Base-by-base conservation (phyloP, 2,797 vertebrate genomes). In the Periophthalmus magnuspinnatus region DNA sequence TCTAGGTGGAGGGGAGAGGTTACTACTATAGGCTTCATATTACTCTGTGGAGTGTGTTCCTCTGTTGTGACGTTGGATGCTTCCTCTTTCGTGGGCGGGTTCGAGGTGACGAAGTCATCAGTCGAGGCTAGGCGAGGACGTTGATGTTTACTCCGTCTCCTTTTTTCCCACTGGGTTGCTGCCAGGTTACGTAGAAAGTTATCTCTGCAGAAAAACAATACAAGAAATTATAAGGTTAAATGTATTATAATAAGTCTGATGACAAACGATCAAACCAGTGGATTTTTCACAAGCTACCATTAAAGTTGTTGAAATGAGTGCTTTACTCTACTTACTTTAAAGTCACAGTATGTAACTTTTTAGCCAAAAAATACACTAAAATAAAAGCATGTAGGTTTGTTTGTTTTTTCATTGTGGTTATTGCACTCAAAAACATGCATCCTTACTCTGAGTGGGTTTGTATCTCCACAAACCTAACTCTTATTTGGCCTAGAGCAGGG, bases 151-250 rank as follows among this genome's bases (percentile, higher is more conserved):
- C 74, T 93, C 3, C 84, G 77, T 7, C 67, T 88, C 65, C 93
- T 96, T 68, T 95, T 96, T 81, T 96, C 95, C 81, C 93, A 93
- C 78, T 98, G 95, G 0, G 95, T 90, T 5, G 90, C 95, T 0
- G 93, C 96, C 74, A 99, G 89, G 79, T 88, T 95, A 78, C 95
- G 94, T 86, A 98, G 88, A 90, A 98, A 99, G 24, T 89, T 80
- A 83, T 92, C 94, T 97, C 97, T 99, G 84, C 0, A 68, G 84
- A 84, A 16, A 19, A 54, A 8, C 48, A 6, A 52, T 21, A 34
- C 38, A 19, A 28, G 3, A 21, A 54, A 13, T 28, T 17, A 16
- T 4, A 2, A 17, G 3, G 17, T 48, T n/a, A 50, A 65, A 50
- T 0, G 6, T 9, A 10, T 17, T 11, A 5, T 3, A 48, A 9